Evolutionary conservation across 2,113 vertebrate genomes (phyloP).

Genomic region (Sylvietta virens): DNA sequence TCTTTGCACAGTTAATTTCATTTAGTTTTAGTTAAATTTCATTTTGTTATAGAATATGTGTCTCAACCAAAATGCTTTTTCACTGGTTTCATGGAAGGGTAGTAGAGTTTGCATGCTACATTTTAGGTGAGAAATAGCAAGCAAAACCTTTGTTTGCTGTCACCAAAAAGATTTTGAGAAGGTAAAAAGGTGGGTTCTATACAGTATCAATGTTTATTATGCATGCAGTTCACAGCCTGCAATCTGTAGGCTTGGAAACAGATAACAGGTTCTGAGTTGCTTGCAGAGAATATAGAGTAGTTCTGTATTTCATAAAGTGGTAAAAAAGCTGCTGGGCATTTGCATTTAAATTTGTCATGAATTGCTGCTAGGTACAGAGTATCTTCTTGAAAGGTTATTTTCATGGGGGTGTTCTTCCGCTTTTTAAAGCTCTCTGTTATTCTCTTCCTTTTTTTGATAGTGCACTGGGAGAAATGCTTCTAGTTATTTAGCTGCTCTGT

Average conservation of each 20-base stretch:
- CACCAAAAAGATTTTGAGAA: neutral
- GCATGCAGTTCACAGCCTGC: neutral
- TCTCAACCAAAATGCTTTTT: neutral
- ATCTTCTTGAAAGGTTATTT: constrained; percentile 16
- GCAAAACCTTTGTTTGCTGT: neutral
- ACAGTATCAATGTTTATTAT: neutral
- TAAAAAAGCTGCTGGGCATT: constrained; percentile 5
- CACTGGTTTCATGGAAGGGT: neutral
- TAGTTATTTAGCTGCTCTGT: neutral
- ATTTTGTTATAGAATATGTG: neutral
- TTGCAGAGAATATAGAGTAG: neutral
- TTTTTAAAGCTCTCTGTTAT: neutral
- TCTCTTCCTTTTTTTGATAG: neutral
- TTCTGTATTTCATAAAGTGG: neutral
- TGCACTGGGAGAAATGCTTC: neutral
- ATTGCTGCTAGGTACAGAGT: neutral
- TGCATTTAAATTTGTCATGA: constrained; percentile 34
- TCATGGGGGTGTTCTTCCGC: neutral
- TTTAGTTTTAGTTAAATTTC: neutral
- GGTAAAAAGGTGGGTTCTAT: neutral
- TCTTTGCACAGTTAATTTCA: neutral
- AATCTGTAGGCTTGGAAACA: neutral
- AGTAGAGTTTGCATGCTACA: neutral
- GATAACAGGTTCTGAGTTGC: constrained; percentile 1
- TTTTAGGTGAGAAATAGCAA: neutral